Base-by-base conservation (phyloP, 2,113 vertebrate genomes). In the Chrysemys picta region DNA sequence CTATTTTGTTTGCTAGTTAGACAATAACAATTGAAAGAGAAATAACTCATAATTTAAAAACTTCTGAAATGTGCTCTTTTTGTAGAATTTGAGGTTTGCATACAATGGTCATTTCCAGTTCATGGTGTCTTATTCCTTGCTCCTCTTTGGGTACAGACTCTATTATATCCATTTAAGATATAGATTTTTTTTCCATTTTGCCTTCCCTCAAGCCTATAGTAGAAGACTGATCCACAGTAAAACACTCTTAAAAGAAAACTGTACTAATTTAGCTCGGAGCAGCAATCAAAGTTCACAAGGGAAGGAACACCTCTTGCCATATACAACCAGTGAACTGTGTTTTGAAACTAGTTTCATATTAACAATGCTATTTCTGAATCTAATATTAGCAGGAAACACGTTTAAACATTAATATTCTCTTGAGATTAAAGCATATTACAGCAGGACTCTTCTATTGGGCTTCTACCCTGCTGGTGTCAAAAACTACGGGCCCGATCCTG, bases 401-500 rank as follows among this genome's bases (percentile, higher is more conserved):
- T 38, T 5, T 29, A 90, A 81, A 56, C 13, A 75, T 56, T 29
- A 84, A 91, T n/a, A 65, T 88, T 53, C 79, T 45, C 54, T 49
- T 52, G 81, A 47, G 80, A 65, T 35, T 88, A 50, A 25, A 88
- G 50, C 59, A 76, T 0, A 91, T 38, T n/a, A 27, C 88, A 91
- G 47, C 53, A 52, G 59, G 83, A 88, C 53, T 75, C 85, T 88
- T 69, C 75, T 7, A 27, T 31, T 27, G 79, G 27, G 57, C 91
- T 65, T 78, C 87, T 91, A 42, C 82, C 75, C 81, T 75, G 54
- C 89, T 91, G 91, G 87, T 93, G 50, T 83, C 92, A 92, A 91
- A 92, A 92, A 42, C 42, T n/a, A 75, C 0, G 0, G 85, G 81
- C 88, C 85, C 1, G 0, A 85, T 90, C 79, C 96, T 94, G 85